Percentiles rank a stretch among this genome's conserved stretches.
These are phyloP conservation scores for Aurelia sp. DNA, from an alignment of 30 jellyfish, hydroid and myxozoan species.

Conservation along the genomic window DNA sequence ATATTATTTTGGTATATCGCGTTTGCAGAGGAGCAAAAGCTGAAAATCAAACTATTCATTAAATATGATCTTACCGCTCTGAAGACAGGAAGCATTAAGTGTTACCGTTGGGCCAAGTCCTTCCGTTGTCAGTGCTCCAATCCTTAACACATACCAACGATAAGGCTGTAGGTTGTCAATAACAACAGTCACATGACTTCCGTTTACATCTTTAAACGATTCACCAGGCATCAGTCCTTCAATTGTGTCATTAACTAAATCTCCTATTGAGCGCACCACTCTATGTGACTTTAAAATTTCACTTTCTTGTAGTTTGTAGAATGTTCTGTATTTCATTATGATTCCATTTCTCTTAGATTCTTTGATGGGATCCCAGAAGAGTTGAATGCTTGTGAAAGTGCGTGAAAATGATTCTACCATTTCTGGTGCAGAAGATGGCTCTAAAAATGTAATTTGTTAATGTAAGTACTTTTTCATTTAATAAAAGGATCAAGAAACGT, in stretches of 20 bases:
- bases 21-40: no score
- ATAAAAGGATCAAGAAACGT: no score
- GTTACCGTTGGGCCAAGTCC: conserved; percentile 62
- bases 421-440: conserved; percentile 24
- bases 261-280: conserved; percentile 11
- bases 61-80: conserved; percentile 35
- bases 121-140: conserved; percentile 39
- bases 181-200: conserved; percentile 4
- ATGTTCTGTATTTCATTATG: conserved; percentile 12
- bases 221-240: conserved; percentile 46
- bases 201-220: conserved; percentile 29
- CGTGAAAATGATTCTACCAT: conserved; percentile 48
- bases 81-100: conserved; percentile 56
- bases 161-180: conserved; percentile 37
- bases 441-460: neutral
- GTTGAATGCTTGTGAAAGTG: conserved; percentile 13
- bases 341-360: conserved; percentile 30
- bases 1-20: no score
- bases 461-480: no score
- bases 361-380: conserved; percentile 40
- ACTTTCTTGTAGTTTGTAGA: conserved; percentile 36
- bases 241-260: conserved; percentile 5
- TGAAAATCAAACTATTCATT: no score
- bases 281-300: conserved; percentile 33
- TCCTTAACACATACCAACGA: conserved; percentile 60